Evolutionary conservation across 2,888 invertebrate species (phyloP).

Genomic region (Thecocarcelia acutangulata): DNA sequence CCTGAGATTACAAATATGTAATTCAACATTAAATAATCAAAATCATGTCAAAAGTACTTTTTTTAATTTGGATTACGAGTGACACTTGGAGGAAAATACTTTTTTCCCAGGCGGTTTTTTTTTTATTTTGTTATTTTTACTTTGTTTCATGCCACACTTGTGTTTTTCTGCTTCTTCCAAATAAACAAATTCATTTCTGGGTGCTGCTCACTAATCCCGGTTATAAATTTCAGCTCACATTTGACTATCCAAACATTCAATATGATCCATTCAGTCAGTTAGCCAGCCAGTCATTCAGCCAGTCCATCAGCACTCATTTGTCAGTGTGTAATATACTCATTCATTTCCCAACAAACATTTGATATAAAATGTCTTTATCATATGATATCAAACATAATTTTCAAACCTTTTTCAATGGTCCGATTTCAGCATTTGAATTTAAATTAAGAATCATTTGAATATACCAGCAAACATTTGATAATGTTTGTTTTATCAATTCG

Average conservation of each 20-base stretch:
- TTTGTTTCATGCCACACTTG: constrained; percentile 4
- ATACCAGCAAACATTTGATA: too few species aligned
- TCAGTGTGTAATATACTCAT: constrained; percentile 41
- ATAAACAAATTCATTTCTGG: constrained; percentile 44
- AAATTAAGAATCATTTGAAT: too few species aligned
- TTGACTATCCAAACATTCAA: constrained; percentile 2
- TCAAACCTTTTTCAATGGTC: too few species aligned
- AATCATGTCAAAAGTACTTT: constrained; percentile 36
- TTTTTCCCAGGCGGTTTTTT: constrained; percentile 20
- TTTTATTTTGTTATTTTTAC: too few species aligned
- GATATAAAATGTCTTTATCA: too few species aligned
- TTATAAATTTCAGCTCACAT: constrained; percentile 62
- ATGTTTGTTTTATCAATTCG: too few species aligned
- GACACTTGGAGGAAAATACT: constrained; percentile 43
- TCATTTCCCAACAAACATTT: too few species aligned
- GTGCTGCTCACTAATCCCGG: constrained; percentile 59
- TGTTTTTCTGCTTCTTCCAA: neutral
- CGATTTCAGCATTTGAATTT: too few species aligned
- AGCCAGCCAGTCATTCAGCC: too few species aligned
- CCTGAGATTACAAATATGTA: constrained; percentile 1
- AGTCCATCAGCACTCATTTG: neutral
- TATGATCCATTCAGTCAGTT: constrained; percentile 19
- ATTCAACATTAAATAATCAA: constrained; percentile 10
- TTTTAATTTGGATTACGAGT: constrained; percentile 52
- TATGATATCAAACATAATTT: too few species aligned